These are phyloP conservation scores for Agrochola lota DNA, from an alignment of 2,888 invertebrate genomes.

Conservation along the genomic window DNA sequence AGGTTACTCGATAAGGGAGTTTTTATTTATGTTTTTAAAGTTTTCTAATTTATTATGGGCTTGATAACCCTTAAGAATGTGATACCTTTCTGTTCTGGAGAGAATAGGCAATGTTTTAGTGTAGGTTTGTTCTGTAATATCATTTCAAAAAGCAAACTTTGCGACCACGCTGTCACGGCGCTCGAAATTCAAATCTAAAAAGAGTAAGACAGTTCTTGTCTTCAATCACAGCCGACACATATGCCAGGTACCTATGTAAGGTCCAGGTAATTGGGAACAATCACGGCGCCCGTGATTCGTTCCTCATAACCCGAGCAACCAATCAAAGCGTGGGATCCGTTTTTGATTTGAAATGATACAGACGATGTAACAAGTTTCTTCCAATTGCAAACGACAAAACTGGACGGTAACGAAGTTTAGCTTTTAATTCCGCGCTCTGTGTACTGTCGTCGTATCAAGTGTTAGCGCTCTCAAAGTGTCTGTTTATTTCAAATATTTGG, in stretches of 20 bases:
- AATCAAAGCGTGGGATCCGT: conserved; percentile 88
- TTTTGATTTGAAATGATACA: conserved; percentile 89
- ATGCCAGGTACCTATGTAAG: conserved; percentile 21
- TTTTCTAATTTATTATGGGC: neutral
- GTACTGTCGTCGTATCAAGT: conserved; percentile 67
- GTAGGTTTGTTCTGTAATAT: too few relatives aligned
- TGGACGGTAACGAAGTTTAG: conserved; percentile 87
- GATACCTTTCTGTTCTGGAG: neutral
- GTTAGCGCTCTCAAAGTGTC: conserved; percentile 31
- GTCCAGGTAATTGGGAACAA: conserved; percentile 72
- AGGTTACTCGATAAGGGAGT: neutral
- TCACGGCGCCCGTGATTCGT: conserved; percentile 76
- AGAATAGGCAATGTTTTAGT: neutral
- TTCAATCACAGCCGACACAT: conserved; percentile 40
- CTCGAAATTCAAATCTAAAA: conserved; percentile 36
- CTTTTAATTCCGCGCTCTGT: conserved; percentile 84
- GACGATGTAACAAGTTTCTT: conserved; percentile 88
- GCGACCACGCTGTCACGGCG: neutral
- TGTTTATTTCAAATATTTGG: conserved; percentile 38
- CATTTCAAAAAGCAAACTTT: neutral
- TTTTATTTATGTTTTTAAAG: conserved; percentile 10
- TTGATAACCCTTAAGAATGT: neutral
- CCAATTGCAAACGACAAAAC: conserved; percentile 87
- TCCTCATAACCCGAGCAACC: conserved; percentile 81
- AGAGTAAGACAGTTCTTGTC: conserved; percentile 27